Evolutionary conservation across 2,113 vertebrate genomes (phyloP).

Genomic region (Mohoua ochrocephala): DNA sequence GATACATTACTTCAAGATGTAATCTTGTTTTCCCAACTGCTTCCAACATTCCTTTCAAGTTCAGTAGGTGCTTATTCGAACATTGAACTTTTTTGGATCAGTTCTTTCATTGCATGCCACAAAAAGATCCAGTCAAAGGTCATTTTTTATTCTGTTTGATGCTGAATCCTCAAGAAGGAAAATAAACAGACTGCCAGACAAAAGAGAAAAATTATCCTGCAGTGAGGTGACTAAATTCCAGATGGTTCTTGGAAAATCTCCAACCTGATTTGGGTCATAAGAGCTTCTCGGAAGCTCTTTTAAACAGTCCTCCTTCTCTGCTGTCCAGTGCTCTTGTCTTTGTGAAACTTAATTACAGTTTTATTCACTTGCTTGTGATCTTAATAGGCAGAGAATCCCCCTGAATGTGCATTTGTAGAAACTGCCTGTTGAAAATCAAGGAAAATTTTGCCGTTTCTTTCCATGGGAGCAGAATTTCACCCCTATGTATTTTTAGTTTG

Average conservation of each 20-base stretch:
- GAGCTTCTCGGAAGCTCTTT: not conserved
- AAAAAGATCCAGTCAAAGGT: conserved; percentile 16
- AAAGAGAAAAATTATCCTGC: not conserved
- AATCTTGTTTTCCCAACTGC: conserved; percentile 28
- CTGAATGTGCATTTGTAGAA: not conserved
- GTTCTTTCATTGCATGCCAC: not conserved
- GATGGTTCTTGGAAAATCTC: conserved; percentile 13
- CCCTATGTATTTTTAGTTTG: not conserved
- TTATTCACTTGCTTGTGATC: not conserved
- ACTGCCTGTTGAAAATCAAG: not conserved
- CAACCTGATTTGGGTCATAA: conserved; percentile 2
- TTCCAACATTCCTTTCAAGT: conserved; percentile 54
- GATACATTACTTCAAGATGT: conserved; percentile 20
- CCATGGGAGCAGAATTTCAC: not conserved
- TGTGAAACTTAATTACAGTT: not conserved
- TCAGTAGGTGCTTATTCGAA: conserved; percentile 22
- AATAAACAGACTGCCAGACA: conserved; percentile 1
- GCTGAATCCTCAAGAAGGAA: not conserved
- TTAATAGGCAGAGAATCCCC: not conserved
- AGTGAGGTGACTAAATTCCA: not conserved
- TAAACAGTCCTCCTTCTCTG: not conserved
- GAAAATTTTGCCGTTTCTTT: not conserved
- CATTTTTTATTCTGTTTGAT: conserved; percentile 32
- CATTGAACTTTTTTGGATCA: conserved; percentile 1
- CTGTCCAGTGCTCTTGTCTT: not conserved